These are phyloP conservation scores for Gadopsis marmoratus DNA, from an alignment of 2,797 vertebrate species.

Conservation along the genomic window DNA sequence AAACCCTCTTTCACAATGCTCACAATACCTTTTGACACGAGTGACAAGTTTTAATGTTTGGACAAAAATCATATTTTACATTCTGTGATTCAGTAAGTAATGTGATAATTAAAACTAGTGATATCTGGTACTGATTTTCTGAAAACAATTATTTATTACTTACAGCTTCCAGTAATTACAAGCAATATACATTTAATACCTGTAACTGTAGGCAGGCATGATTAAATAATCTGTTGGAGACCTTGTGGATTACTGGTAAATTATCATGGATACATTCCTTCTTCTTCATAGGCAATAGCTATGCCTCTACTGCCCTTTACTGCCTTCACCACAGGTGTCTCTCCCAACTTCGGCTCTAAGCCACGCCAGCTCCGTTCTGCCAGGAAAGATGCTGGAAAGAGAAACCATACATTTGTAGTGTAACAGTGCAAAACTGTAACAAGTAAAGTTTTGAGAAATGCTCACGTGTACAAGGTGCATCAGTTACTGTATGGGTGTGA, in stretches of 20 bases:
- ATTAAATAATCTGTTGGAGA: slow-evolving; percentile 21
- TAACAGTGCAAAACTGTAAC: background rate
- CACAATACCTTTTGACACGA: background rate
- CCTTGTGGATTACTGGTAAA: background rate
- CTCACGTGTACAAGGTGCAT: background rate
- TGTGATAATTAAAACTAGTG: background rate
- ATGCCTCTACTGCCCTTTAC: slow-evolving; percentile 92
- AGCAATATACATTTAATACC: background rate
- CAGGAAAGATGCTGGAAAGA: slow-evolving; percentile 90
- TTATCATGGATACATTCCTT: slow-evolving; percentile 68
- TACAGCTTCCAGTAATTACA: slow-evolving; percentile 20
- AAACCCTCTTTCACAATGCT: background rate
- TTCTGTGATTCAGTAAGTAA: background rate
- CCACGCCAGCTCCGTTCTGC: slow-evolving; percentile 92
- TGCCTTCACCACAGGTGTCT: slow-evolving; percentile 89
- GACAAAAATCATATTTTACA: background rate
- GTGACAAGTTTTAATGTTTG: background rate
- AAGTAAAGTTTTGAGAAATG: background rate
- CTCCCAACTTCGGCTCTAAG: slow-evolving; percentile 90
- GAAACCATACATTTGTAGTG: background rate
- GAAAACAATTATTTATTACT: slow-evolving; percentile 16
- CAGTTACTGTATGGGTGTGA: background rate
- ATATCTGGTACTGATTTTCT: background rate
- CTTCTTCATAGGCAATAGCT: slow-evolving; percentile 95
- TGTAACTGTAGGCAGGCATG: background rate